A percentile compares a stretch with the other conserved stretches of the same genome.
phyloP scores from a whole-genome alignment of 2,797 vertebrate genomes.

The Ptychadena robeensis region DNA sequence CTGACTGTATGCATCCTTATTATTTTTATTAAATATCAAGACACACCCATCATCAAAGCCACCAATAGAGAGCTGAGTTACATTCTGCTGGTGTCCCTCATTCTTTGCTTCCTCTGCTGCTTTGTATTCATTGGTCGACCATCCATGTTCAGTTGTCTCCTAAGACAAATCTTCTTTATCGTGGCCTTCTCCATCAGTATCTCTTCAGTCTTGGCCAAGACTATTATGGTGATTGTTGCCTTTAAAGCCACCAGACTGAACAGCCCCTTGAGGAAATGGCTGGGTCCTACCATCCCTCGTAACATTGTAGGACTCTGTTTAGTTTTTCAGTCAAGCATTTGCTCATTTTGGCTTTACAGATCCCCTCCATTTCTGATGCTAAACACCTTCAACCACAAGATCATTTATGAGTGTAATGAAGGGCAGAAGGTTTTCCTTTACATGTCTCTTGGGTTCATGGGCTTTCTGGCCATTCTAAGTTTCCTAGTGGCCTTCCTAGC shows the following conservation, averaged over 20 bases:
- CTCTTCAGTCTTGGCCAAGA: conserved; percentile 63
- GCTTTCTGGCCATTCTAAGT: conserved; percentile 25
- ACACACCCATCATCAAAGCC: conserved; percentile 48
- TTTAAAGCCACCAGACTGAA: conserved; percentile 55
- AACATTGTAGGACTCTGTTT: conserved; percentile 21
- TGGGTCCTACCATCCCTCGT: conserved; percentile 32
- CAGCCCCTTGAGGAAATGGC: conserved; percentile 45
- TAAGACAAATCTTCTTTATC: conserved; percentile 39
- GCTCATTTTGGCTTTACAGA: conserved; percentile 32
- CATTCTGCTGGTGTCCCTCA: conserved; percentile 45
- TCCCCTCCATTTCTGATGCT: conserved; percentile 42
- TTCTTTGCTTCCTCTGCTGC: conserved; percentile 48
- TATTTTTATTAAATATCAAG: conserved; percentile 32
- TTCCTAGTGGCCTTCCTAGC: conserved; percentile 47
- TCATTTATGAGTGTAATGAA: conserved; percentile 50
- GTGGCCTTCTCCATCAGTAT: conserved; percentile 46
- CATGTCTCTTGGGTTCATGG: conserved; percentile 25
- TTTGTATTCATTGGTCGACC: conserved; percentile 48
- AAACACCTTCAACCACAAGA: conserved; percentile 11
- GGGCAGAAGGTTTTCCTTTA: conserved; percentile 36
- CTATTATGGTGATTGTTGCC: conserved; percentile 60
- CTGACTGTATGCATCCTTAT: conserved; percentile 19
- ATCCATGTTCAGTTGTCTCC: conserved; percentile 14
- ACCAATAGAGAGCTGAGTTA: conserved; percentile 52
- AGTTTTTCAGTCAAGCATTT: conserved; percentile 31